Conservation (phyloP, 2,797 vertebrate genomes). For the Mycteria americana region DNA sequence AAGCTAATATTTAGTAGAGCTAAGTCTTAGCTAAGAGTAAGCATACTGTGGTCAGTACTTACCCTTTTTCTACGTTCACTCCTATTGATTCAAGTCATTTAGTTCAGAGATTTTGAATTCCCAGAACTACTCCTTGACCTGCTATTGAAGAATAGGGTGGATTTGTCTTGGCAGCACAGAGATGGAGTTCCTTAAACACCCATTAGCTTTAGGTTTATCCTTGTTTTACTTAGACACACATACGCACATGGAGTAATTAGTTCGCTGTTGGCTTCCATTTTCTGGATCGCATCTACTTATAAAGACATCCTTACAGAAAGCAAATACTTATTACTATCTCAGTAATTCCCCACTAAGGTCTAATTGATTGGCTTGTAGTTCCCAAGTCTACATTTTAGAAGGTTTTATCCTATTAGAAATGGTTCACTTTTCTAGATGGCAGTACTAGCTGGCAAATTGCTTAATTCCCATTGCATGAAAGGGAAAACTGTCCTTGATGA, state of each 20-base stretch:
- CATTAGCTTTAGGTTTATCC: conserved; percentile 38
- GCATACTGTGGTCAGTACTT: neutral
- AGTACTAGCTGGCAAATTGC: conserved; percentile 1
- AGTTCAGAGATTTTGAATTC: conserved; percentile 40
- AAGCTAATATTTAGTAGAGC: neutral
- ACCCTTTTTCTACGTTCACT: neutral
- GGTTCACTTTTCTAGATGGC: neutral
- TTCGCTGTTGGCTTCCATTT: neutral
- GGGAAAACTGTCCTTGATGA: neutral
- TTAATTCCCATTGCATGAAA: neutral
- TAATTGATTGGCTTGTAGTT: conserved; percentile 46
- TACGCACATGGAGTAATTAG: neutral
- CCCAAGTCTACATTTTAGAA: neutral
- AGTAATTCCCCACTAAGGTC: conserved; percentile 35
- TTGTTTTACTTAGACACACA: conserved; percentile 5
- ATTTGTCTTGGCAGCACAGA: conserved; percentile 1
- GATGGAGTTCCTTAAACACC: conserved; percentile 28
- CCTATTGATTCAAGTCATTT: conserved; percentile 27
- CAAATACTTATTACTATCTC: conserved; percentile 35
- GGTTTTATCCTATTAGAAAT: conserved; percentile 35
- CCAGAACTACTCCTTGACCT: conserved; percentile 12
- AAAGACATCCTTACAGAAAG: conserved; percentile 27
- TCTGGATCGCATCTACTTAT: conserved; percentile 36
- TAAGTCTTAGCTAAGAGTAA: neutral
- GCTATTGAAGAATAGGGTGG: neutral